Base-by-base conservation (phyloP, 2,797 vertebrate species). In the Chloroceryle inda region DNA sequence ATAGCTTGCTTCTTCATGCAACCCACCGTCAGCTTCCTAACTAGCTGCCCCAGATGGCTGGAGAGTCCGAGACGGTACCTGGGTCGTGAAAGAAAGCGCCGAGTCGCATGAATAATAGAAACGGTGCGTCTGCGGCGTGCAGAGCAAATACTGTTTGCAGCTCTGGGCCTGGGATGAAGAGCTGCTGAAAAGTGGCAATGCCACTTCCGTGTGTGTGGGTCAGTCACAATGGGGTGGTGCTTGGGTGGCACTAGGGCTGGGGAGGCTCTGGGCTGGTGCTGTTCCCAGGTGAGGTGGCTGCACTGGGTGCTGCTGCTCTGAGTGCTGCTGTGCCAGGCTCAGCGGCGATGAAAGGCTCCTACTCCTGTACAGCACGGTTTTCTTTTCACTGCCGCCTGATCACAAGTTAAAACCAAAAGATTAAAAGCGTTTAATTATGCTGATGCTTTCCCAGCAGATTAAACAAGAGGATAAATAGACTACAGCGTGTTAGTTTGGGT, bases 391-490 rank as follows among this genome's bases (percentile, higher is more conserved):
- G 15, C 78, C 1, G 9, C 8, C 78, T 45, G 38, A 85, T 80
- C 5, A 2, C 35, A 2, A 24, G 71, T 64, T 79, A 73, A 90
- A 96, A 62, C 64, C 50, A 0, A 92, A 82, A 96, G 93, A 94
- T 95, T 96, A 95, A 96, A 95, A 95, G 92, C 67, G 1, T 93
- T 95, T 96, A 95, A 96, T 97, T 96, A 97, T 77, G 96, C 85
- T 75, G 96, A 73, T 92, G 93, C 94, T 88, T 93, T 92, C 91
- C 89, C 95, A 23, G 88, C 2, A n/a, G 95, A 95, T 96, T 94
- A 94, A 96, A 93, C 95, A 94, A 87, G 95, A 90, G 94, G 92
- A 90, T 96, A 96, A 96, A 94, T 95, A 96, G 96, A 95, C 85
- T 92, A 94, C 94, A 95, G 95, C 67, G 2, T 94, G 95, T 94